Base-by-base conservation (phyloP, 2,113 vertebrate species). In the Pteronura brasiliensis region DNA sequence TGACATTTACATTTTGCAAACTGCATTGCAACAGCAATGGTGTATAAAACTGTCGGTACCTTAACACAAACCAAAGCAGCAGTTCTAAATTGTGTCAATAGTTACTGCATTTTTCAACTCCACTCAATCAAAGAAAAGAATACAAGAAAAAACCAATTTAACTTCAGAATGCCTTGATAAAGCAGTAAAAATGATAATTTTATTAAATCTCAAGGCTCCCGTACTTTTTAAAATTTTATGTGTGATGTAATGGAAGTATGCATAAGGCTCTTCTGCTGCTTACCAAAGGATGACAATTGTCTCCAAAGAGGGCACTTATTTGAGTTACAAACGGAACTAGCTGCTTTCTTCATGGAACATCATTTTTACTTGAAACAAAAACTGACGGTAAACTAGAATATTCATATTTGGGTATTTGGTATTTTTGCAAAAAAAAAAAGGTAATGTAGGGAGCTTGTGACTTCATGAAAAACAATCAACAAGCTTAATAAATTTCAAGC, bases 1-100 rank as follows among this genome's bases (percentile, higher is more conserved):
- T 80, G 90, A 84, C n/a, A n/a, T 93, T 92, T 84, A 7, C 42
- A 69, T 59, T 95, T 96, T 87, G 9, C 59, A 94, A 94, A 92
- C 15, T 90, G 4, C 49, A 39, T 36, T 94, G 13, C 57, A 72
- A 94, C 59, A 81, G 18, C 18, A 44, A 6, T 47, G 7, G 49
- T 57, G 18, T 9, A 21, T 89, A 63, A 92, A 92, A 81, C 2
- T 81, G 14, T 20, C 47, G 52, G 31, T 42, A 27, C 27, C 27
- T 94, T 49, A 95, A 44, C 39, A 93, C n/a, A 81, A 84, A 80
- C 49, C 74, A 94, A 83, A 36, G 15, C 27, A 89, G 18, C 74
- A 36, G 13, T 13, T 31, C 20, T 29, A 52, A 55, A 31, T 17
- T 91, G 6, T 79, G 69, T 42, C 7, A 61, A 74, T 1, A 74